These are phyloP conservation scores for Icerya purchasi DNA, from an alignment of 2,888 invertebrate species.

Conservation along the genomic window DNA sequence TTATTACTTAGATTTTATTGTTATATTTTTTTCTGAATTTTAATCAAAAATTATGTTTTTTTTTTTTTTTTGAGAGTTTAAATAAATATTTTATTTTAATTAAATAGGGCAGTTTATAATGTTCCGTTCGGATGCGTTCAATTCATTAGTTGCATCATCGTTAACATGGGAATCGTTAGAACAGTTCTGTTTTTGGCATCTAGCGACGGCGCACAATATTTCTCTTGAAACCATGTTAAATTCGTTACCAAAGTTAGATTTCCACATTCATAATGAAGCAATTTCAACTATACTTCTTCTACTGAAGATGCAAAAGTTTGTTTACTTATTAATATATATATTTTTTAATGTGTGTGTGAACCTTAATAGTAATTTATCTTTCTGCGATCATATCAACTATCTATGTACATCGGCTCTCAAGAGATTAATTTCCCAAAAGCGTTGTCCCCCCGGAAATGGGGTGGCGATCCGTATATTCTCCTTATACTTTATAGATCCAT, in stretches of 20 bases:
- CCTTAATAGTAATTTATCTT: no score
- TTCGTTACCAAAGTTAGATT: conserved; percentile 54
- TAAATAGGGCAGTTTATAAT: conserved; percentile 37
- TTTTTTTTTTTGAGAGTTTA: background rate
- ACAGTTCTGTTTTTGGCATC: conserved; percentile 92
- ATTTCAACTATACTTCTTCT: conserved; percentile 70
- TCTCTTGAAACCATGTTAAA: conserved; percentile 75
- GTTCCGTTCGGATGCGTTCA: conserved; percentile 56
- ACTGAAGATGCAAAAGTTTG: conserved; percentile 77
- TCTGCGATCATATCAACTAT: no score
- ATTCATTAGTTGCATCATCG: conserved; percentile 54
- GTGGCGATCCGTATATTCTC: no score
- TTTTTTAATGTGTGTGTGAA: background rate
- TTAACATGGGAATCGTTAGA: conserved; percentile 92
- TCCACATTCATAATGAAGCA: conserved; percentile 76
- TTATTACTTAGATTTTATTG: background rate
- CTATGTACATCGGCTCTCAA: no score
- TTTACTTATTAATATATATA: no score
- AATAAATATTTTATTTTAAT: conserved; percentile 12
- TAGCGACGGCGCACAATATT: conserved; percentile 81
- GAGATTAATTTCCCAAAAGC: no score
- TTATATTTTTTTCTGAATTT: background rate
- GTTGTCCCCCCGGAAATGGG: no score
- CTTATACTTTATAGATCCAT: no score
- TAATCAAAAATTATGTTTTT: no score